phyloP scores from a whole-genome alignment of 2,797 vertebrate genomes.

The Podarcis siculus region DNA sequence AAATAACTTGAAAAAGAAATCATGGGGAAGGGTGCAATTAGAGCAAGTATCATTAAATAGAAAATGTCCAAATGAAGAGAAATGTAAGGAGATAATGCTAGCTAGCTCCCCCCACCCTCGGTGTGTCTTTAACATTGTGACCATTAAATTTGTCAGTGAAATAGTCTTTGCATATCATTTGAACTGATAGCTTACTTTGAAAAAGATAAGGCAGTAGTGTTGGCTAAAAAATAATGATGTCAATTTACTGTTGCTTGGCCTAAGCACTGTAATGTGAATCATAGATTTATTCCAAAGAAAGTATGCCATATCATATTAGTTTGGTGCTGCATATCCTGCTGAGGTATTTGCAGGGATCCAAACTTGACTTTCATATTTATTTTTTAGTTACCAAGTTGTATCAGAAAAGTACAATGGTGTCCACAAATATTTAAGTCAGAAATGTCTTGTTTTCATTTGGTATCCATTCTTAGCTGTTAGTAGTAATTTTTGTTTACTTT shows the following conservation, averaged over 20 bases:
- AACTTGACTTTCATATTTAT: not conserved
- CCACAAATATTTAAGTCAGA: not conserved
- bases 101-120: constrained; percentile 48
- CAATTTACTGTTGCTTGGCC: constrained; percentile 72
- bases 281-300: constrained; percentile 50
- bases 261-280: constrained; percentile 30
- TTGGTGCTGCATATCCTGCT: constrained; percentile 7
- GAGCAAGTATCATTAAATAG: constrained; percentile 60
- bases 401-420: not conserved
- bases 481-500: no score
- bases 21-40: constrained; percentile 50
- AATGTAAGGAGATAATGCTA: constrained; percentile 66
- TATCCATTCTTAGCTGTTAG: not conserved
- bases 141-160: constrained; percentile 72
- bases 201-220: constrained; percentile 67
- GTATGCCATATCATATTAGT: constrained; percentile 39
- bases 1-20: constrained; percentile 48
- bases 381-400: constrained; percentile 9
- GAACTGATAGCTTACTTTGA: constrained; percentile 71
- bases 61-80: constrained; percentile 61
- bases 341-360: not conserved
- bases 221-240: constrained; percentile 71
- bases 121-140: constrained; percentile 77
- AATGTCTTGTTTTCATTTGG: not conserved
- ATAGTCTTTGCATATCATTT: constrained; percentile 73